Base-by-base conservation (phyloP, 1,140 invertebrate genomes). In the Drosophila lacertosa region DNA sequence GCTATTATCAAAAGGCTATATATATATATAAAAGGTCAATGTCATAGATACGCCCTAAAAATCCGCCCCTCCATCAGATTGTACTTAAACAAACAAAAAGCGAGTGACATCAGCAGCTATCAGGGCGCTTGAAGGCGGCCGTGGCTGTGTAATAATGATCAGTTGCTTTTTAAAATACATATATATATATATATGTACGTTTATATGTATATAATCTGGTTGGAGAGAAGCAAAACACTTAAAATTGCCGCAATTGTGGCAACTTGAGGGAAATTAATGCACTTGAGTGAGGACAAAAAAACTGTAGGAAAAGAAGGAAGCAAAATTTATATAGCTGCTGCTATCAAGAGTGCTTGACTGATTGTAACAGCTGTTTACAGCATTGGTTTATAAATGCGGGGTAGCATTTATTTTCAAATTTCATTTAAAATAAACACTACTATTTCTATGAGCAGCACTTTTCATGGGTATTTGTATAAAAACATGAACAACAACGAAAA, bases 11-110 rank as follows among this genome's bases (percentile, higher is more conserved):
- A n/a, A 15, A 1, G n/a, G 4, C 22, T 26, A 10, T 5, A 15
- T 7, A 29, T 55, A 57, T 26, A 10, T 5, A 15, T 7, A 29
- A 40, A 57, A 20, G 16, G 40, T 33, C 55, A 58, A 55, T 42
- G 26, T 6, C 18, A 15, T 22, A 7, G 16, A n/a, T 0, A 11
- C 11, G 32, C 32, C 32, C 32, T 11, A 18, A 44, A 3, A 7
- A 10, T 40, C 15, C 32, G n/a, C n/a, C 42, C 42, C 3, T 6
- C 20, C 40, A 22, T 11, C 22, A 22, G 11, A 44, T 44, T 20
- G 20, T 11, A 44, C 15, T 44, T 22, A 44, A 10, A n/a, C 3
- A 44, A n/a, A 26, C 5, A 35, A 35, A 35, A 11, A 18, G 29
- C 32, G 7, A 18, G 29, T 18, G 7, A 15, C 9, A 47, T 33